Base-by-base conservation (phyloP, 2,797 vertebrate genomes). In the Yasuhikotakia modesta region DNA sequence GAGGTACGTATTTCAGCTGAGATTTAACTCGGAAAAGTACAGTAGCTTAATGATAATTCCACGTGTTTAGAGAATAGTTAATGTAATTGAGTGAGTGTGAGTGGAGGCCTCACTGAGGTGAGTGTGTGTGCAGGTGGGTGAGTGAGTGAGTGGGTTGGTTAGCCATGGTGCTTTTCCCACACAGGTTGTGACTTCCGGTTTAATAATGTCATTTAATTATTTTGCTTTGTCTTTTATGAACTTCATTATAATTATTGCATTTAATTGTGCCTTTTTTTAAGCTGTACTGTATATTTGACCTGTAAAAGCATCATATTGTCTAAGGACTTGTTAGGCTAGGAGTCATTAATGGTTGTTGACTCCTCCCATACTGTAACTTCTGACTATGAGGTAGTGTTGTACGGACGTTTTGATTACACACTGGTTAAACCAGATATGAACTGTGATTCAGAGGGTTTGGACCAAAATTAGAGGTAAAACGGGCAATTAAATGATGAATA, bases 1-100 rank as follows among this genome's bases (percentile, higher is more conserved):
- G n/a, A 69, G 53, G 39, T 61, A 43, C 50, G 66, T 35, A 70
- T 63, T n/a, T 77, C 35, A 21, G 63, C 53, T 61, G 46, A 70
- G 70, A 78, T 57, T 24, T 21, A 46, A 50, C 39, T 48, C n/a
- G 5, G 58, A 55, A 48, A 52, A 53, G 48, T 10, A 43, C 39
- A 43, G 10, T 39, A 43, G 17, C 30, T 52, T 21, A 55, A 14
- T 63, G 22, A 39, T 45, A 43, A 58, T 61, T 39, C 21, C 50
- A 30, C 61, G 58, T 70, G 46, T 48, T 52, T 60, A 21, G 52
- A 39, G 8, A 70, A 68, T 70, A 30, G 46, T 61, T 70, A 30
- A 53, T 21, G 39, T 53, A 45, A 75, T n/a, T 43, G 50, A 52
- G 63, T 75, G 50, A 60, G 35, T 27, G 27, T 52, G 46, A 78